phyloP scores from a whole-genome alignment of 2,888 invertebrate genomes.

The Cheilosia impressa region DNA sequence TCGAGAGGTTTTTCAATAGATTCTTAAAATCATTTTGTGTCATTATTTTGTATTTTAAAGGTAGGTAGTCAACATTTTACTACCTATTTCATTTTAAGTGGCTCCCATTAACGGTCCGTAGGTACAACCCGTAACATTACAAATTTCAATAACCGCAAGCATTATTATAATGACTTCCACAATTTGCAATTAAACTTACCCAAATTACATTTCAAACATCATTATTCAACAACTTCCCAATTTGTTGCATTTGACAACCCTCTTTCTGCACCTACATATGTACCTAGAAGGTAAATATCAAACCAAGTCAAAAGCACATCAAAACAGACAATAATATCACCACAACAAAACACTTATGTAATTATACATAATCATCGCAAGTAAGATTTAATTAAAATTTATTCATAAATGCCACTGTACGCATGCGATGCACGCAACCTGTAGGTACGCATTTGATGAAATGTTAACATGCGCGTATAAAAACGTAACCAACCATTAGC shows the following conservation, averaged over 20 bases:
- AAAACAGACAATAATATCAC: conserved; percentile 33
- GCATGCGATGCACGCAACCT: conserved; percentile 43
- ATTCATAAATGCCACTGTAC: conserved; percentile 41
- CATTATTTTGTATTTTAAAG: too few species aligned
- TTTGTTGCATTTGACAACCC: background rate
- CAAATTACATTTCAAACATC: too few species aligned
- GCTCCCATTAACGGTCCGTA: too few species aligned
- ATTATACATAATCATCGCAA: conserved; percentile 32
- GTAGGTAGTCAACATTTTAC: accelerated
- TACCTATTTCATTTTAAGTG: too few species aligned
- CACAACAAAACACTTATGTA: conserved; percentile 4
- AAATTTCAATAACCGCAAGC: too few species aligned
- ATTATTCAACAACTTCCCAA: too few species aligned
- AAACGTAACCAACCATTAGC: background rate
- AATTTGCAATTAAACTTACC: too few species aligned
- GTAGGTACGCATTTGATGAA: conserved; percentile 13
- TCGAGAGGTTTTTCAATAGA: too few species aligned
- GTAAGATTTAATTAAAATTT: conserved; percentile 38
- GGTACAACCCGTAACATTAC: too few species aligned
- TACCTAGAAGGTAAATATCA: background rate
- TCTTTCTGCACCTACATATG: background rate
- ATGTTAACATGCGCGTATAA: conserved; percentile 8
- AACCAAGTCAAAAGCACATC: background rate
- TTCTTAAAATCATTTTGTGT: too few species aligned
- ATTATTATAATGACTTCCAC: too few species aligned